Base-by-base conservation (phyloP, 2,888 invertebrate species). In the Sepiola atlantica region DNA sequence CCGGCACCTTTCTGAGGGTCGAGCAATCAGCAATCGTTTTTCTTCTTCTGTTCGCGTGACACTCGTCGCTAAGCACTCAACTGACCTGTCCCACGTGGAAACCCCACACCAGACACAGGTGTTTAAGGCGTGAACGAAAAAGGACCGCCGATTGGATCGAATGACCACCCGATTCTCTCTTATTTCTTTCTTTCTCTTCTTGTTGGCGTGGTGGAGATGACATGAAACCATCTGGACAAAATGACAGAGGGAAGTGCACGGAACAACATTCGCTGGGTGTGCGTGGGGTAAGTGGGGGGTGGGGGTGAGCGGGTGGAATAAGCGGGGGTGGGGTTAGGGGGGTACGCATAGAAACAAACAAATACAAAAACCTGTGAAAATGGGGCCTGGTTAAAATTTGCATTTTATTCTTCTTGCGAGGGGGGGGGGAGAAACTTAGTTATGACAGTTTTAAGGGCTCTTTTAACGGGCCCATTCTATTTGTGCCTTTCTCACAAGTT, bases 91-190 rank as follows among this genome's bases (percentile, higher is more conserved):
- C 77, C 77, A n/a, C 77, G 77, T 77, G 21, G 77, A 77, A 77
- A 77, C 77, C 77, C 77, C 77, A 77, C n/a, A 77, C 77, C 77
- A 77, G 77, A 77, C 77, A 77, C 77, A 77, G 77, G 77, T 77
- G 77, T 77, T 77, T 77, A 16, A 77, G 77, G 77, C 77, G 77
- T 77, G 77, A 77, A 77, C 77, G 77, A 77, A 77, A 4, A 77
- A 32, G n/a, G 18, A n/a, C 32, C 16, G 77, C 45, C 4, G 77
- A 77, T 16, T 77, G 32, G 77, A 77, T 77, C 77, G 77, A 3
- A 77, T 77, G 77, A 77, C 77, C 77, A n/a, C 8, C 45, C 8
- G 45, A 45, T 45, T 8, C n/a, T n/a, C n/a, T n/a, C n/a, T n/a
- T n/a, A n/a, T 45, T 8, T 45, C 8, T 45, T 45, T 45, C 4